Evolutionary conservation across 2,113 vertebrate species (phyloP).

Genomic region (Apteryx mantelli): DNA sequence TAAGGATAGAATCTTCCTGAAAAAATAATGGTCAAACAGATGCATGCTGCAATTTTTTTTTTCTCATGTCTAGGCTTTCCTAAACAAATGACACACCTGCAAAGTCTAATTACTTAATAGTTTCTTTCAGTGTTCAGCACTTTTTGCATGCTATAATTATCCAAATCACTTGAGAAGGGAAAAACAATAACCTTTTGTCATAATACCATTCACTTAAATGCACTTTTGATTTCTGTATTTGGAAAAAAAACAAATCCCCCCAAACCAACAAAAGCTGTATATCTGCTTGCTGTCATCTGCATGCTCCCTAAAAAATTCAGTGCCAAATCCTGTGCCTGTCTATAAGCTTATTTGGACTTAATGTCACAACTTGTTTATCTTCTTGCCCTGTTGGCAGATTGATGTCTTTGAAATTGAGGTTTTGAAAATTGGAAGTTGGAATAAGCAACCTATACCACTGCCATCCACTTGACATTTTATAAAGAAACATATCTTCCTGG

Average conservation of each 20-base stretch:
- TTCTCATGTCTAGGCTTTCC: not conserved
- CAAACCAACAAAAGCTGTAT: not conserved
- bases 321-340: not conserved
- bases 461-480: not conserved
- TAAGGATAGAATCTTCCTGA: not conserved
- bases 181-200: not conserved
- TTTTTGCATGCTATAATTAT: not conserved
- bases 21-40: not conserved
- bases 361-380: not conserved
- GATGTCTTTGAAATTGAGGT: not conserved
- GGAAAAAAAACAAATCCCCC: not conserved
- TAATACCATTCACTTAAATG: not conserved
- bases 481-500: not conserved
- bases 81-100: not conserved
- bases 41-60: not conserved
- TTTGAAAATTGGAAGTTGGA: not conserved
- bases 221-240: slow-evolving; percentile 5
- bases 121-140: not conserved
- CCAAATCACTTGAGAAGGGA: not conserved
- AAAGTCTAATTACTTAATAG: not conserved
- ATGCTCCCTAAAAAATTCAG: not conserved
- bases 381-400: not conserved
- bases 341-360: not conserved
- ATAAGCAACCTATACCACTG: not conserved
- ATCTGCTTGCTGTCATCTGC: not conserved